Evolutionary conservation across 2,113 vertebrate species (phyloP), one percentile per base, ranked within the genome.

Genomic region (Phyllopteryx taeniolatus): DNA sequence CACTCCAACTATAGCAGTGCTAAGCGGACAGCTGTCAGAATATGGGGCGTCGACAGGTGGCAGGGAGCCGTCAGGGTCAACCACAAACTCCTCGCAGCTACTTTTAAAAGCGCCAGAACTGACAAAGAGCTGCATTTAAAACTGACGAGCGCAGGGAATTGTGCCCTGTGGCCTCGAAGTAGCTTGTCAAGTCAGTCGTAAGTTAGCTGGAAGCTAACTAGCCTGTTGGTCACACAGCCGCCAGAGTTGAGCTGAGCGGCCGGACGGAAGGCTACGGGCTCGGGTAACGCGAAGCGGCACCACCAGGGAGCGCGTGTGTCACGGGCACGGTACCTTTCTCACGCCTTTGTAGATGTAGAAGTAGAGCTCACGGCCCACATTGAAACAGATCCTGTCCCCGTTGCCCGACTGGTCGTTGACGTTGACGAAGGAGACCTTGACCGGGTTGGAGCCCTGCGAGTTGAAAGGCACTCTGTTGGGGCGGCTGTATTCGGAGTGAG

Each of bases 281-380:
- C 44, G 31, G 59, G 14, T 14, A 39, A 61, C 22, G 14, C 20
- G 19, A 47, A 27, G 31, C 15, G 27, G 13, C 15, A 0, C 8
- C 3, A 6, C 46, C 67, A 73, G 6, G 51, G 77, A 33, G 69
- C 67, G 71, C 70, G 82, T 81, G 73, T 46, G 19, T 54, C 66
- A 79, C 80, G 79, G 80, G 80, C 79, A 73, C 69, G 73, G 60
- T 91, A 99, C 97, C 97, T 98, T 99, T 93, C 96, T 93, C 83
- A 98, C 96, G 93, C 97, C 95, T 94, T 98, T 99, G 94, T 99
- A 99, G 93, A 99, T 99, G 90, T 99, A 99, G 94, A 99, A 99
- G 95, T 99, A 99, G 74, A 99, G 96, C 92, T 99, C 97, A 86
- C 96, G 97, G 96, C 97, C 97, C 96, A 99, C 97, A 95, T 98